Base-by-base conservation (phyloP, 2,888 invertebrate species). In the Rapana venosa region DNA sequence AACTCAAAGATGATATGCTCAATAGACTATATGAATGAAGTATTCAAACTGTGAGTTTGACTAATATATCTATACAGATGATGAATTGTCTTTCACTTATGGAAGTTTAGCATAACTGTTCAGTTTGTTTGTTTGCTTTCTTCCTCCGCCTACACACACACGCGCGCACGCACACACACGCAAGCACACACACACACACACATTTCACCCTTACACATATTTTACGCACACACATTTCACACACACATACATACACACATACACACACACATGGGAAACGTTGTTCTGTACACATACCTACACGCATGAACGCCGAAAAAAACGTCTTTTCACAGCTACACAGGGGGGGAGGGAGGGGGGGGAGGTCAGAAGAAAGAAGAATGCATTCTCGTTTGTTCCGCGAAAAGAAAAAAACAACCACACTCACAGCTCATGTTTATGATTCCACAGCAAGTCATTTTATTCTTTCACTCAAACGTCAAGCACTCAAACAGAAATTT, bases 241-340 rank as follows among this genome's bases (percentile, higher is more conserved):
- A 79, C 79, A 77, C 79, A 79, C 79, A 30, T n/a, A 79, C 79
- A 30, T 30, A 79, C 79, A 30, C 79, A 79, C 79, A 30, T n/a
- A 79, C 79, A 79, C 32, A n/a, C 77, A 77, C 77, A n/a, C n/a
- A n/a, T n/a, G n/a, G n/a, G n/a, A n/a, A n/a, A n/a, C n/a, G n/a
- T n/a, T n/a, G n/a, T n/a, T n/a, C n/a, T n/a, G n/a, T n/a, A n/a
- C 77, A 77, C 77, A n/a, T n/a, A 77, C 79, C 0, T n/a, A 30
- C 79, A 1, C 30, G n/a, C 79, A 30, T n/a, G 13, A n/a, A 30
- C 30, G n/a, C 79, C 15, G 22, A 11, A 13, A 5, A 13, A 61
- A 13, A 61, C 61, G 8, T 47, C 8, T 47, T 47, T 8, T 47
- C 47, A 47, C 47, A 8, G 47, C 47, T 47, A 47, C 47, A 2